phyloP scores from a whole-genome alignment of 2,113 vertebrate species.

The Turdus rufiventris region DNA sequence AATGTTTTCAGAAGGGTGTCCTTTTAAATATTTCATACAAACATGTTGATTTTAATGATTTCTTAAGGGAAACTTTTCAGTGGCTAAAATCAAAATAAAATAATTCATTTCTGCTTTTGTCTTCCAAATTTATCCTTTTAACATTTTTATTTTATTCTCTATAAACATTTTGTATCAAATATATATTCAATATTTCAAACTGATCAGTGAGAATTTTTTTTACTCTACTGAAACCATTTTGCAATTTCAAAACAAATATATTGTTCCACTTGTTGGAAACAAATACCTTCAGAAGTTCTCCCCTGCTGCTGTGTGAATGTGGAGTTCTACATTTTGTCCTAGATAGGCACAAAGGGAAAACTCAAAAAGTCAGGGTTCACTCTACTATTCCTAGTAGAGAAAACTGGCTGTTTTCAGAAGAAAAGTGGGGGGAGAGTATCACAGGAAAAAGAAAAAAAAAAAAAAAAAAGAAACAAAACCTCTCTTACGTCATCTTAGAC shows the following conservation, averaged over 20 bases:
- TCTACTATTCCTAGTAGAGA: not conserved
- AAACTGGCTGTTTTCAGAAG: not conserved
- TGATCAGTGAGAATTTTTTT: not conserved
- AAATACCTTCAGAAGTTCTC: not conserved
- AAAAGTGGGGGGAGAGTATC: not conserved
- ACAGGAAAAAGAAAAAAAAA: not conserved
- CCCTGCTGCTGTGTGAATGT: not conserved
- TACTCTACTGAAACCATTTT: not conserved
- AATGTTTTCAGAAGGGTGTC: not conserved
- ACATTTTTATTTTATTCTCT: not conserved
- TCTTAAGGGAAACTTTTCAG: not conserved
- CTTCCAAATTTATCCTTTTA: not conserved
- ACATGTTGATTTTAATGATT: not conserved
- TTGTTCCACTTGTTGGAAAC: not conserved
- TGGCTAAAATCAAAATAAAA: not conserved
- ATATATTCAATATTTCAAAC: not conserved
- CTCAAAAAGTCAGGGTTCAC: not conserved
- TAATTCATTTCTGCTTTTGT: not conserved
- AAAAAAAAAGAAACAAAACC: not conserved
- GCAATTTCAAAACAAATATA: not conserved
- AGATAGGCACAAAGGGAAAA: not conserved
- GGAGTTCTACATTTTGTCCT: not conserved
- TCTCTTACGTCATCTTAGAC: not conserved
- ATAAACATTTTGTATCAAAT: not conserved
- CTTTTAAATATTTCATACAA: not conserved